Conservation (phyloP, 2,797 vertebrate species). For the Labroides dimidiatus region DNA sequence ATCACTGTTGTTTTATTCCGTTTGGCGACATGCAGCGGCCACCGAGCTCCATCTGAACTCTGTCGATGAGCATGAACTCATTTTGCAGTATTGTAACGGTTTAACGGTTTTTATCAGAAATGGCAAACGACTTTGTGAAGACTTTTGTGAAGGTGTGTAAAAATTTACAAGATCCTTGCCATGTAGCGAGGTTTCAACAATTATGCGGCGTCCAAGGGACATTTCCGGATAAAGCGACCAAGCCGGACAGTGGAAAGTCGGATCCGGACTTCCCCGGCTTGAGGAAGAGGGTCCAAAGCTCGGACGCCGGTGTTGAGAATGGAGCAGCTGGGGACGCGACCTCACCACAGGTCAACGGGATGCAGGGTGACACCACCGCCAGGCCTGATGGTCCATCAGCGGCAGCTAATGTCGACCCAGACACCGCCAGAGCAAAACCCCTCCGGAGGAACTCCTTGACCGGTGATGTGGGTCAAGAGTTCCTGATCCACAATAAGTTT, state of each 20-base stretch:
- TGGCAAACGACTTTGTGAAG: constrained; percentile 71
- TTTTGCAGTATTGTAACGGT: background rate
- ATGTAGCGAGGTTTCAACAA: constrained; percentile 91
- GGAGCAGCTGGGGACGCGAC: constrained; percentile 50
- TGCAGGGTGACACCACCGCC: constrained; percentile 27
- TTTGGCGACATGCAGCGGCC: constrained; percentile 23
- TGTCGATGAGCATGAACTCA: constrained; percentile 41
- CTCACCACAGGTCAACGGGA: constrained; percentile 47
- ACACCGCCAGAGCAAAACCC: constrained; percentile 73
- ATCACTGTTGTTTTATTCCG: background rate
- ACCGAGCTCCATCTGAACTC: constrained; percentile 15
- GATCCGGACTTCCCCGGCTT: constrained; percentile 46
- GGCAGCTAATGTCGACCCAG: constrained; percentile 8
- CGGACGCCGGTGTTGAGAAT: constrained; percentile 35
- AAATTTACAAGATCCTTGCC: constrained; percentile 89
- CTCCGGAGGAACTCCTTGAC: constrained; percentile 95
- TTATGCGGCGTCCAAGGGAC: constrained; percentile 90
- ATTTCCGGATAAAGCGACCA: constrained; percentile 64
- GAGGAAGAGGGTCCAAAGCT: constrained; percentile 54
- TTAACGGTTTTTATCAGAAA: constrained; percentile 23
- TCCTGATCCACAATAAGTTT: constrained; percentile 89
- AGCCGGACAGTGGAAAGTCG: constrained; percentile 19
- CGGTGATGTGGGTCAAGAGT: constrained; percentile 90
- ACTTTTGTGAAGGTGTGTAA: constrained; percentile 73
- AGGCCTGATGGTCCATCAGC: constrained; percentile 16